Conservation (phyloP, 64 coral and sea anemone species). For the Cladopsammia gracilis region DNA sequence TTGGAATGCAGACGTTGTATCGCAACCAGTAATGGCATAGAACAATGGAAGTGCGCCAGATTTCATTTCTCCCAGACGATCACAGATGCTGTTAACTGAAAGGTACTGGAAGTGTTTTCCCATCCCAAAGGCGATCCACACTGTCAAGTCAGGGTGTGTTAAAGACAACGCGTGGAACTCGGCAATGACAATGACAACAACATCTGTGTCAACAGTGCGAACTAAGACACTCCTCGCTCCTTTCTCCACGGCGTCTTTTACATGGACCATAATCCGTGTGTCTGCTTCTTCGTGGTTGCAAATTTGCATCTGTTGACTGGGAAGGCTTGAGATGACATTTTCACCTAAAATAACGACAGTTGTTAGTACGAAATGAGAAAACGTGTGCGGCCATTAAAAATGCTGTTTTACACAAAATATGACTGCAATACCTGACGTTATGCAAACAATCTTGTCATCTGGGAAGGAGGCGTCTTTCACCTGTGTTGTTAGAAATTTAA, state of each 20-base stretch:
- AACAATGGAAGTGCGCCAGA: no score
- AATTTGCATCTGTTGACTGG: background rate
- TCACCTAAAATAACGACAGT: background rate
- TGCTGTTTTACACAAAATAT: no score
- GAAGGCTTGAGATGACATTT: conserved; percentile 10
- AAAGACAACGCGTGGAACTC: background rate
- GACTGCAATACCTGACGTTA: background rate
- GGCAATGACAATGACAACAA: conserved; percentile 28
- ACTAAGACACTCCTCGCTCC: conserved; percentile 30
- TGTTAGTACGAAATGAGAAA: no score
- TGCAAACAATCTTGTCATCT: conserved; percentile 36
- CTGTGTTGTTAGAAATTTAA: conserved; percentile 4
- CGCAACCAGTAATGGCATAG: background rate
- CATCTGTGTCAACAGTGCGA: conserved; percentile 46
- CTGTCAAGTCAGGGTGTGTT: background rate
- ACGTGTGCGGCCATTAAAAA: no score
- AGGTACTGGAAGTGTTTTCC: conserved; percentile 6
- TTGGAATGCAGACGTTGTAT: background rate
- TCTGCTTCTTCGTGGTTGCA: conserved; percentile 58
- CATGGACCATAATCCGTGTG: conserved; percentile 49
- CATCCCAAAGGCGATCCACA: background rate
- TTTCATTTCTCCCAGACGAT: background rate
- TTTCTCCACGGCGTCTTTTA: conserved; percentile 25
- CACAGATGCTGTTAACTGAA: background rate
- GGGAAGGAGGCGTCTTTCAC: conserved; percentile 3